Evolutionary conservation across 1,140 invertebrate species (phyloP).

Genomic region (Rhopalosiphum padi): DNA sequence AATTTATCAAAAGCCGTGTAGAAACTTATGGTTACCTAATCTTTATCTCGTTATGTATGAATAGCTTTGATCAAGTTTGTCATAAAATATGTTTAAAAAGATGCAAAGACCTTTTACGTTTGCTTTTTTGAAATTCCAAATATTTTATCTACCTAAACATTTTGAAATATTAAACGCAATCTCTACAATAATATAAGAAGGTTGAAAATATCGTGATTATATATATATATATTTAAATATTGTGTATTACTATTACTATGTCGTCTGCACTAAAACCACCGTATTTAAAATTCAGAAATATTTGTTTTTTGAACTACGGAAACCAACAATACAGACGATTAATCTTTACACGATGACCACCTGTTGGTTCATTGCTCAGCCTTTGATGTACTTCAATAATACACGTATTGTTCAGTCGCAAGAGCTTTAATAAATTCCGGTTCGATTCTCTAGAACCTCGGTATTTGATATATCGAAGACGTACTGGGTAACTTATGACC

Average conservation of each 20-base stretch:
- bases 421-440: conserved; percentile 43
- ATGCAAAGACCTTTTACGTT: background rate
- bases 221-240: too few species aligned
- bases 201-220: too few species aligned
- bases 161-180: background rate
- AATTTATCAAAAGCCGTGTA: conserved; percentile 22
- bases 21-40: conserved; percentile 12
- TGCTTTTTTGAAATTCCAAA: background rate
- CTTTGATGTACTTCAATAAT: conserved; percentile 44
- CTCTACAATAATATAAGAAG: too few species aligned
- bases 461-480: conserved; percentile 46
- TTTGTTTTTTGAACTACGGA: background rate
- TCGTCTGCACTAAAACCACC: too few species aligned
- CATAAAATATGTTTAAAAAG: background rate
- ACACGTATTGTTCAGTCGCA: conserved; percentile 18
- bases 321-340: background rate
- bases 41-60: conserved; percentile 3
- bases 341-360: conserved; percentile 6
- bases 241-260: too few species aligned
- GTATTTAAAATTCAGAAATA: background rate
- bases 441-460: conserved; percentile 6
- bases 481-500: conserved; percentile 45
- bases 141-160: background rate
- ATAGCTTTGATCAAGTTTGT: background rate
- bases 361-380: background rate